Base-by-base conservation (phyloP, 2,888 invertebrate genomes). In the Diaperis boleti region DNA sequence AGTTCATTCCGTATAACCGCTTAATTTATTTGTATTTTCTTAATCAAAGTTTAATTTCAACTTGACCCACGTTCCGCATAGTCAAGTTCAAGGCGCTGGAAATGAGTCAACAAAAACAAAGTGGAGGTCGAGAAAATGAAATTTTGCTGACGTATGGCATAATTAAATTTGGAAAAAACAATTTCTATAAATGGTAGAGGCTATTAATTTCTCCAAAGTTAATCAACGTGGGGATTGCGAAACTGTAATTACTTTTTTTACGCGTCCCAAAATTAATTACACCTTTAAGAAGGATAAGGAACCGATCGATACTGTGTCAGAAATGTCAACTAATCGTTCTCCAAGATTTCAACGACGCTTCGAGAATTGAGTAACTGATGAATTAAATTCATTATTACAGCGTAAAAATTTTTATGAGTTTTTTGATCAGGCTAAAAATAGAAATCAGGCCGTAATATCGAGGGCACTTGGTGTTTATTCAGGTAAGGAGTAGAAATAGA, bases 51-150 rank as follows among this genome's bases (percentile, higher is more conserved):
- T 49, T 31, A 49, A 49, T 26, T 49, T 31, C 11, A 35, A 35
- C 15, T 11, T 49, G 49, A 49, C 49, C 49, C 18, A 49, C 15
- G 35, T 49, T 49, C 26, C 20, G 14, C 8, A 7, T 8, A 14
- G 18, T 49, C 49, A 49, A 49, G 49, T 49, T 49, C 49, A 49
- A 15, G 49, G 33, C n/a, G 14, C 17, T 39, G 39, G 39, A 39
- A 39, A 6, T 15, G 31, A n/a, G 29, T 33, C 31, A 33, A 49
- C 7, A 31, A 31, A 29, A 15, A 31, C 47, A 29, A 8, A 15
- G 15, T 14, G 26, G 22, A 29, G 7, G 11, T 6, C 14, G n/a
- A 29, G 45, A 45, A 42, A 42, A 45, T 29, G 20, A 13, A 47
- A 31, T 31, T 15, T 13, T 26, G 14, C 15, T 33, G 49, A 49